Evolutionary conservation across 2,797 vertebrate genomes (phyloP).

Genomic region (Falco biarmicus): DNA sequence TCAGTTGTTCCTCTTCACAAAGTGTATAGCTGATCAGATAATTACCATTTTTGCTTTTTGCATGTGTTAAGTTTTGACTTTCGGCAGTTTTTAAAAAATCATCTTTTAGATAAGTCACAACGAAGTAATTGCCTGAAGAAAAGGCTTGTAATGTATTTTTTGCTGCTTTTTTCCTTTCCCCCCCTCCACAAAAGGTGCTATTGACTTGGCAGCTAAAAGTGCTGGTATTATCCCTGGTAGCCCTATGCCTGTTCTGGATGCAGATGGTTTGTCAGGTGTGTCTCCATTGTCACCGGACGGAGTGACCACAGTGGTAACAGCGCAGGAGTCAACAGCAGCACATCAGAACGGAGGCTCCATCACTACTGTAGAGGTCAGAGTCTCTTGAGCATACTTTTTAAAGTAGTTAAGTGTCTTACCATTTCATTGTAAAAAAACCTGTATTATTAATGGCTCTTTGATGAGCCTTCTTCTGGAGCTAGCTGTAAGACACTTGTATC

Average conservation of each 20-base stretch:
- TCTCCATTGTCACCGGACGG: slow-evolving; percentile 72
- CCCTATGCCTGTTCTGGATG: slow-evolving; percentile 81
- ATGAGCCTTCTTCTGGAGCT: neutral
- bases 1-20: too few species aligned
- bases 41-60: neutral
- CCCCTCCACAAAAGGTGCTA: slow-evolving; percentile 83
- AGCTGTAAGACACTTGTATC: neutral
- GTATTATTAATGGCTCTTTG: neutral
- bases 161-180: neutral
- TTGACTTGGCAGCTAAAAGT: slow-evolving; percentile 95
- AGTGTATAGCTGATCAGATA: neutral
- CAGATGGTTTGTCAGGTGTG: slow-evolving; percentile 75
- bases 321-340: slow-evolving; percentile 53
- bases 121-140: neutral
- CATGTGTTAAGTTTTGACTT: neutral
- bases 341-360: slow-evolving; percentile 74
- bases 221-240: slow-evolving; percentile 95
- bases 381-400: neutral
- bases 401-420: neutral
- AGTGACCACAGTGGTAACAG: slow-evolving; percentile 41
- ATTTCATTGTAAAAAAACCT: neutral
- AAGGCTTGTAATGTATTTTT: neutral
- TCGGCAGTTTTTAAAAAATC: neutral
- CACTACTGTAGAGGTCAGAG: slow-evolving; percentile 80
- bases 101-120: neutral